Percentiles rank a stretch among this genome's conserved stretches.
These are phyloP conservation scores for Caenorhabditis sp. DNA, from an alignment of 2,888 invertebrate species.

Conservation along the genomic window DNA sequence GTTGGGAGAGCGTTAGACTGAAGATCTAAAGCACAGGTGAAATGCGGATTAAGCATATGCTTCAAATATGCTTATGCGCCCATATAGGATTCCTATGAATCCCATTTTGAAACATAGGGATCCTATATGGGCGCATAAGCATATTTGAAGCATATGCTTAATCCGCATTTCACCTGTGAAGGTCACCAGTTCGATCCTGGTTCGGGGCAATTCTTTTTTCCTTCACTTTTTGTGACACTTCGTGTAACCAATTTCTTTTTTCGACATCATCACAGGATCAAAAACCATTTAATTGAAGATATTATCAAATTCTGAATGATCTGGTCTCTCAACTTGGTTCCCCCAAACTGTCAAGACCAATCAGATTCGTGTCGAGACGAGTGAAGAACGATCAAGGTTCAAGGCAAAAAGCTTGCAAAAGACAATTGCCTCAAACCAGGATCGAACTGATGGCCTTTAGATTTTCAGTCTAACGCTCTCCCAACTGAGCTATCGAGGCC, in stretches of 20 bases:
- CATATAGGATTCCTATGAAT: no score
- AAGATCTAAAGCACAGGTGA: no score
- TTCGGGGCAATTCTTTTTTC: constrained; percentile 68
- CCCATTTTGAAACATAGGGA: no score
- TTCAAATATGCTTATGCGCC: no score
- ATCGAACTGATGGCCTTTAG: constrained; percentile 79
- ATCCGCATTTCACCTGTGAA: no score
- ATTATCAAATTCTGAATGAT: neutral
- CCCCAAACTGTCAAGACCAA: neutral
- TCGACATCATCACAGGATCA: neutral
- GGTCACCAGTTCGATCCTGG: constrained; percentile 79
- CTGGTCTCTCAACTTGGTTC: no score
- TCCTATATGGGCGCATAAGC: no score
- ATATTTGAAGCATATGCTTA: no score
- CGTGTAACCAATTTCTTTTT: neutral
- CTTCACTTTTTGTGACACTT: neutral
- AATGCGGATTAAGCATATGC: no score
- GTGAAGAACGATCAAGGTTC: constrained; percentile 1
- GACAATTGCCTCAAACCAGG: constrained; percentile 76
- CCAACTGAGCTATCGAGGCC: constrained; percentile 78
- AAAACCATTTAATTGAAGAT: neutral
- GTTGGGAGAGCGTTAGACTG: constrained; percentile 80
- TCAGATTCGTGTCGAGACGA: neutral
- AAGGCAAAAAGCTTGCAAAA: constrained; percentile 8
- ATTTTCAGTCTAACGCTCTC: constrained; percentile 80